Conservation (phyloP, 2,113 vertebrate genomes). For the Alethe diademata region DNA sequence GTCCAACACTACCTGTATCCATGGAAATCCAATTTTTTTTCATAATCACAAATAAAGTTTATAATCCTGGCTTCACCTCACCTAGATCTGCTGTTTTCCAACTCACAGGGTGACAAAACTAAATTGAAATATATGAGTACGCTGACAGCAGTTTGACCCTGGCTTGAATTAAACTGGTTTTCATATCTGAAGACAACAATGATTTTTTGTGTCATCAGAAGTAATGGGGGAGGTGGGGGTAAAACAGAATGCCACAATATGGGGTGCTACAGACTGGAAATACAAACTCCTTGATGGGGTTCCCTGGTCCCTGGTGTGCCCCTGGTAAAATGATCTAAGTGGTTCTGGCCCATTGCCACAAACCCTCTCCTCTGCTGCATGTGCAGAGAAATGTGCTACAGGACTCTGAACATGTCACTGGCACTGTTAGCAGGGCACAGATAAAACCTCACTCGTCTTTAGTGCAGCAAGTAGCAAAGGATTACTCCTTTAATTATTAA, state of each 20-base stretch:
- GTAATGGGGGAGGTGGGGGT: background rate
- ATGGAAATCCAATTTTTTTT: slow-evolving; percentile 35
- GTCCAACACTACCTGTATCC: background rate
- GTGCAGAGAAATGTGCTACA: slow-evolving; percentile 64
- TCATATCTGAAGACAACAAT: slow-evolving; percentile 77
- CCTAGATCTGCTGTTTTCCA: slow-evolving; percentile 31
- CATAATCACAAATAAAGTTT: slow-evolving; percentile 15
- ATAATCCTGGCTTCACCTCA: slow-evolving; percentile 23
- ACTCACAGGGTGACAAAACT: slow-evolving; percentile 38
- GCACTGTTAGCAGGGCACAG: slow-evolving; percentile 42
- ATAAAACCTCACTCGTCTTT: slow-evolving; percentile 17
- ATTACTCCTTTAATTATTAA: slow-evolving; percentile 25
- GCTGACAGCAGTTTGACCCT: slow-evolving; percentile 77
- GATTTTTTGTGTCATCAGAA: slow-evolving; percentile 44
- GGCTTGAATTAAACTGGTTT: slow-evolving; percentile 78
- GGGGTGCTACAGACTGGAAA: slow-evolving; percentile 77
- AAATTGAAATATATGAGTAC: slow-evolving; percentile 49
- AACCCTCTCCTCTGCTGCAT: slow-evolving; percentile 48
- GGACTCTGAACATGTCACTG: slow-evolving; percentile 62
- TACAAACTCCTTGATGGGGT: slow-evolving; percentile 66
- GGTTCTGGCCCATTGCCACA: slow-evolving; percentile 78
- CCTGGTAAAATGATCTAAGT: slow-evolving; percentile 86
- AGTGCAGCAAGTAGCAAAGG: background rate
- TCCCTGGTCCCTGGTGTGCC: slow-evolving; percentile 73
- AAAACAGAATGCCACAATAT: slow-evolving; percentile 78